Base-by-base conservation (phyloP, 64 coral and sea anemone species). In the Hydrozoanthus tunicans region DNA sequence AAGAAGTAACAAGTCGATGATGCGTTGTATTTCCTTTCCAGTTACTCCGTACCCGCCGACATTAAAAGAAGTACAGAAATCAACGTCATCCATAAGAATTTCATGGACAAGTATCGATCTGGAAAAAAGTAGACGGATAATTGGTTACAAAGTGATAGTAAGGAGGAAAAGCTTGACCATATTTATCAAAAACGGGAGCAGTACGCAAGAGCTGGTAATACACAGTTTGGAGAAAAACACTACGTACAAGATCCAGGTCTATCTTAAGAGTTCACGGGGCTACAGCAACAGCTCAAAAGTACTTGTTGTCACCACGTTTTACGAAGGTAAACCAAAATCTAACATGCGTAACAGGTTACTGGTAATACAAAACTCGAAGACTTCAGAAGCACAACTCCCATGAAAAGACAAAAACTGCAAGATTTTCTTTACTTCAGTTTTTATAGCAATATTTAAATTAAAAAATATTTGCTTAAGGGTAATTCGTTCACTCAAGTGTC, bases 101-200 rank as follows among this genome's bases (percentile, higher is more conserved):
- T 76, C 72, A 7, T 76, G 72, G 72, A 76, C 72, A 76, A 76
- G 72, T 76, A 32, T 53, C 12, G 72, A 76, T 12, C 24, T 76
- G 9, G 72, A 6, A 4, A 76, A 76, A 51, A 9, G 72, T 3
- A 76, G 72, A 32, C 26, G 52, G 3, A 53, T 76, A 43, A 76
- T 43, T 12, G 72, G 72, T 5, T 76, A 76, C 9, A 76, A 76
- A 32, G 72, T 76, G 12, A 51, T 43, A 43, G 72, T 76, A 8
- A 76, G 13, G 27, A 2, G 52, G 12, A 76, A 51, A 9, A 76
- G 52, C 9, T 76, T 43, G 3, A 76, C 25, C 0, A 32, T 76
- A 43, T 32, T 76, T 9, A 76, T 25, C 9, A 53, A 76, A 51
- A 53, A 53, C 3, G 72, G 72, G 13, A 76, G 26, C 43, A 12